Evolutionary conservation across 2,888 invertebrate species (phyloP), one percentile per base, ranked within the genome.

Genomic region (Synergus umbraculus): DNA sequence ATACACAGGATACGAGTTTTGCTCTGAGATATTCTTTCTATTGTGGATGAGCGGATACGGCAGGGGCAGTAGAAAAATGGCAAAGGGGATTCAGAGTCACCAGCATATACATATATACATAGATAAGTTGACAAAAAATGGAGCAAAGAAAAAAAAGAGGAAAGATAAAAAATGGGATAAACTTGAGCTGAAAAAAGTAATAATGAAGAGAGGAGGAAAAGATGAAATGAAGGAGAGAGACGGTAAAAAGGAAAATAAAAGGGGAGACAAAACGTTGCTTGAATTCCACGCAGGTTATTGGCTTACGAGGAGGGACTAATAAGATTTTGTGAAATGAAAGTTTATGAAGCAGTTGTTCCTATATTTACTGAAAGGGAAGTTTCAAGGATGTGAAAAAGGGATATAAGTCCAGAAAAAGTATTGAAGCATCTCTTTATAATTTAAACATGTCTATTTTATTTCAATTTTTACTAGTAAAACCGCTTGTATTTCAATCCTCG

Each of bases 21-120:
- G 37, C 13, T 65, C 41, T 65, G 37, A n/a, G 65, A 13, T 65
- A 41, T 15, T 65, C 65, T 29, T 65, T 15, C 43, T 37, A 15
- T 29, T 41, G n/a, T 41, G 65, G 41, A 37, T 65, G 65, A 65
- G 41, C 41, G n/a, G 65, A 65, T 65, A 41, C 65, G 43, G n/a
- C n/a, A n/a, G 65, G 43, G 43, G 43, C 65, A 65, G 65, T 15
- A 65, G 43, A 65, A 65, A 41, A 41, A 65, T 65, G 43, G 65
- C 65, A 41, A 41, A 65, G 65, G 41, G 65, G 65, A 65, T 65
- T 65, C 15, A 65, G 65, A 65, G 65, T 41, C 65, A 15, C 29
- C 5, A 65, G 41, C 37, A 58, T 58, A 58, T 58, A 65, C 15
- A 65, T 65, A 65, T 41, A 65, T 65, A 41, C 41, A 37, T 41